Evolutionary conservation across 1,140 invertebrate genomes (phyloP).

Genomic region (Leptopilina clavipes): DNA sequence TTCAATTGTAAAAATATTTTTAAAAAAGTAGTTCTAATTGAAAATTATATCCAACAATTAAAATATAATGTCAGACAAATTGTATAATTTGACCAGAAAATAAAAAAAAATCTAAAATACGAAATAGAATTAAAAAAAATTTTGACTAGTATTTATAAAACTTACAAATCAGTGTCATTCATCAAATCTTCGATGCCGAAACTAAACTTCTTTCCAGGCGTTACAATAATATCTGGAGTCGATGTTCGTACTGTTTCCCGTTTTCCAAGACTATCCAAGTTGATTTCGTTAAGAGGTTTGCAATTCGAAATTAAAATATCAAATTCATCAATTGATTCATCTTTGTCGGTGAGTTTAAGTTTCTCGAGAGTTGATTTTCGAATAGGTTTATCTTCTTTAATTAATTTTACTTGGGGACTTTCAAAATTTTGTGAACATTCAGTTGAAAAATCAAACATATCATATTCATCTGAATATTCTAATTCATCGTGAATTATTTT

Average conservation of each 20-base stretch:
- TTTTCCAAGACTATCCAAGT: background rate
- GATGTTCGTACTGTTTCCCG: background rate
- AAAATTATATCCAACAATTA: background rate
- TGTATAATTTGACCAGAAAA: background rate
- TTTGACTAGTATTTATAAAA: background rate
- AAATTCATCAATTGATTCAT: constrained; percentile 20
- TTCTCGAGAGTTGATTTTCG: background rate
- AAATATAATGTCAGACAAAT: background rate
- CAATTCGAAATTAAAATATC: background rate
- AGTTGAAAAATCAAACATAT: constrained; percentile 11
- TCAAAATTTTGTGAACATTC: background rate
- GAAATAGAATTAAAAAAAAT: background rate
- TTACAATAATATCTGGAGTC: background rate
- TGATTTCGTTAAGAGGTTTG: background rate
- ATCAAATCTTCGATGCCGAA: constrained; percentile 24
- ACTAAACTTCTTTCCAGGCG: background rate
- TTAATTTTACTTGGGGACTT: background rate
- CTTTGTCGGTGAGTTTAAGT: background rate
- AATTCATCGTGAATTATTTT: background rate
- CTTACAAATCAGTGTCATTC: constrained; percentile 21
- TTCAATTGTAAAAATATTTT: background rate
- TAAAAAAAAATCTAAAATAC: background rate
- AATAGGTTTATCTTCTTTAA: background rate
- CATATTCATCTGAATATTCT: constrained; percentile 18
- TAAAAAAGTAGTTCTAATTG: background rate